These are phyloP conservation scores for Zaprionus obscuricornis DNA, from an alignment of 2,888 invertebrate genomes.

Conservation along the genomic window DNA sequence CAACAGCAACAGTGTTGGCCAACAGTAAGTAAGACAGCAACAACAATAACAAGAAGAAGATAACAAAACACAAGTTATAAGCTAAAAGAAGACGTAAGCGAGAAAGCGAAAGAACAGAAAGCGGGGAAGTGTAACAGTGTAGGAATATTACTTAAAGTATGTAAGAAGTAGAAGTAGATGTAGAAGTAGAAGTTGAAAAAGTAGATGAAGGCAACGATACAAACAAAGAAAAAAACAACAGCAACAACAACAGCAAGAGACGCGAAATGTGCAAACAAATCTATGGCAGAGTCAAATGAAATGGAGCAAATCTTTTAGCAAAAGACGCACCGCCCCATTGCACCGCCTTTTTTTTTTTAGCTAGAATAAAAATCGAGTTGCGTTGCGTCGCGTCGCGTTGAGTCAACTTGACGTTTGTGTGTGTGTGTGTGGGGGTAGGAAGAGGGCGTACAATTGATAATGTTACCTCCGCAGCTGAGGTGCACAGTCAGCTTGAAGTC, in stretches of 20 bases:
- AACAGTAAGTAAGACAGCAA: slow-evolving; percentile 5
- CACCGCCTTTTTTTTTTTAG: too few species aligned
- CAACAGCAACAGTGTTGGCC: slow-evolving; percentile 19
- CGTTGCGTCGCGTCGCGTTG: too few species aligned
- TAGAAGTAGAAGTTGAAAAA: slow-evolving; percentile 11
- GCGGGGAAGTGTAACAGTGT: too few species aligned
- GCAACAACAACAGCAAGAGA: slow-evolving; percentile 38
- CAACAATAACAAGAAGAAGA: slow-evolving; percentile 21
- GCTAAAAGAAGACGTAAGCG: too few species aligned
- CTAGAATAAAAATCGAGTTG: too few species aligned
- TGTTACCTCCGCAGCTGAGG: slow-evolving; percentile 37
- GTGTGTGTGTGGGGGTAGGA: slow-evolving; percentile 41
- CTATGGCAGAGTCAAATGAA: slow-evolving; percentile 50
- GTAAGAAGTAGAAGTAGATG: background rate
- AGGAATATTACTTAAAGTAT: too few species aligned
- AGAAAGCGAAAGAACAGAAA: background rate
- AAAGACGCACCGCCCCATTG: background rate
- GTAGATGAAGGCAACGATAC: slow-evolving; percentile 3
- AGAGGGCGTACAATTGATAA: slow-evolving; percentile 76
- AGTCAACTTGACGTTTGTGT: background rate
- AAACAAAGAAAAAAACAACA: slow-evolving; percentile 13
- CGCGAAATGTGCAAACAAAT: slow-evolving; percentile 54
- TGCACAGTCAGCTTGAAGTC: slow-evolving; percentile 37
- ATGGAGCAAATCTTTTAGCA: slow-evolving; percentile 66
- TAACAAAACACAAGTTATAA: slow-evolving; percentile 17